phyloP scores from a whole-genome alignment of 1,140 invertebrate genomes.

The Nasonia vitripennis region DNA sequence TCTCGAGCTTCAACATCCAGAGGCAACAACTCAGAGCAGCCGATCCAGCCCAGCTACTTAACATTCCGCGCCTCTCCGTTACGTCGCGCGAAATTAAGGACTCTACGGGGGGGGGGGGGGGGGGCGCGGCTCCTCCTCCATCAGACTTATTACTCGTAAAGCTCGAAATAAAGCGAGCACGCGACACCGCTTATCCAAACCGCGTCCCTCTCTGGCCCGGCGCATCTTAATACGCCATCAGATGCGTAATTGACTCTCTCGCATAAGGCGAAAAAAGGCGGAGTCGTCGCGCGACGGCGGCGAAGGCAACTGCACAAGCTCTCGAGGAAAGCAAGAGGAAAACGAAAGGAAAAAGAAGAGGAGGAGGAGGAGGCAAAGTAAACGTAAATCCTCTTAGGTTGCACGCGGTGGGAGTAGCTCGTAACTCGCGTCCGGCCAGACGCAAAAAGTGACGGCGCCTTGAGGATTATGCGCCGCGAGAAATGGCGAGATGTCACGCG shows the following conservation, averaged over 20 bases:
- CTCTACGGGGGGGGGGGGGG: not conserved
- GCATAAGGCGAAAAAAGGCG: slow-evolving; percentile 2
- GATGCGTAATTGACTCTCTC: slow-evolving; percentile 29
- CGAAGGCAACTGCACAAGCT: not conserved
- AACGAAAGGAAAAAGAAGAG: not conserved
- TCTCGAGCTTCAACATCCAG: too few relatives aligned
- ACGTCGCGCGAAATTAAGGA: slow-evolving; percentile 32
- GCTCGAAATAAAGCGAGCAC: not conserved
- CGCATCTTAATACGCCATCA: slow-evolving; percentile 20
- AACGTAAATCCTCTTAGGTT: slow-evolving; percentile 50
- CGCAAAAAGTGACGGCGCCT: not conserved
- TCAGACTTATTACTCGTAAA: slow-evolving; percentile 31
- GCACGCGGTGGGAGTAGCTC: slow-evolving; percentile 20
- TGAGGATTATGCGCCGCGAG: slow-evolving; percentile 20
- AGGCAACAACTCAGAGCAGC: not conserved
- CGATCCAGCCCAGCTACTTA: slow-evolving; percentile 15
- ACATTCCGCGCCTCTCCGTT: slow-evolving; percentile 16
- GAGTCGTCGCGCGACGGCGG: not conserved
- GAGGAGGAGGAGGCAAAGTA: slow-evolving; percentile 16
- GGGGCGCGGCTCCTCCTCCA: not conserved
- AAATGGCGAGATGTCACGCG: not conserved
- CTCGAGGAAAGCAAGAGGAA: not conserved
- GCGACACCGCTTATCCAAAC: not conserved
- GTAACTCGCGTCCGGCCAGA: slow-evolving; percentile 28
- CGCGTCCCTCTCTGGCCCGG: not conserved